Evolutionary conservation across 2,113 vertebrate species (phyloP).

Genomic region (Rissa tridactyla): DNA sequence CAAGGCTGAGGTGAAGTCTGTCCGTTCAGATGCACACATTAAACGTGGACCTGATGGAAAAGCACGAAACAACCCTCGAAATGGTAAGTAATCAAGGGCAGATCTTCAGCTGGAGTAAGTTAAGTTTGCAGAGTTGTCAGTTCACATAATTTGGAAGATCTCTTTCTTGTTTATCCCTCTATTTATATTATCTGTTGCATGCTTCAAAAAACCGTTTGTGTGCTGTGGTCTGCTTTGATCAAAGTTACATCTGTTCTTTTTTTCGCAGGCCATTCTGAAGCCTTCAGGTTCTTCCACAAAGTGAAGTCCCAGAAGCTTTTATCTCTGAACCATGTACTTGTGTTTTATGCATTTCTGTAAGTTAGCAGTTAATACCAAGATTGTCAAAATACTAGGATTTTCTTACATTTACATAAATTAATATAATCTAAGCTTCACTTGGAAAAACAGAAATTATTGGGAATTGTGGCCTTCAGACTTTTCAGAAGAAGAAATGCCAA

Average conservation of each 20-base stretch:
- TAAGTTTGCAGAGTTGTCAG: not conserved
- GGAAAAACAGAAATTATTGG: not conserved
- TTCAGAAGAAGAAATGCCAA: not conserved
- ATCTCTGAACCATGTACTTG: conserved; percentile 82
- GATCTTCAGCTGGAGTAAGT: not conserved
- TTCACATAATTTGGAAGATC: not conserved
- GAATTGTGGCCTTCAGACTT: not conserved
- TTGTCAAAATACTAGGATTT: not conserved
- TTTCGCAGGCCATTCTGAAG: conserved; percentile 67
- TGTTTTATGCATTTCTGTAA: conserved; percentile 89
- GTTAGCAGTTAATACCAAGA: conserved; percentile 48
- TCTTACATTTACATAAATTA: not conserved
- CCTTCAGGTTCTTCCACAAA: conserved; percentile 53
- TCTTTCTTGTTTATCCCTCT: not conserved
- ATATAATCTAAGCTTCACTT: not conserved
- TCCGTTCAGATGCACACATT: conserved; percentile 69
- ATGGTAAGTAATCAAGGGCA: conserved; percentile 66
- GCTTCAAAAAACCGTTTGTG: not conserved
- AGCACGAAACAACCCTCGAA: conserved; percentile 58
- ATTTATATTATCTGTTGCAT: not conserved
- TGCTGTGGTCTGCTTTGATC: not conserved
- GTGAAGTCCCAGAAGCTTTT: conserved; percentile 70
- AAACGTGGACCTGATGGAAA: conserved; percentile 73
- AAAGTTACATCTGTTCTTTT: not conserved
- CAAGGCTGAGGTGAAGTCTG: conserved; percentile 75